These are phyloP conservation scores for Acronicta alni DNA, from an alignment of 2,888 invertebrate genomes.

Conservation along the genomic window DNA sequence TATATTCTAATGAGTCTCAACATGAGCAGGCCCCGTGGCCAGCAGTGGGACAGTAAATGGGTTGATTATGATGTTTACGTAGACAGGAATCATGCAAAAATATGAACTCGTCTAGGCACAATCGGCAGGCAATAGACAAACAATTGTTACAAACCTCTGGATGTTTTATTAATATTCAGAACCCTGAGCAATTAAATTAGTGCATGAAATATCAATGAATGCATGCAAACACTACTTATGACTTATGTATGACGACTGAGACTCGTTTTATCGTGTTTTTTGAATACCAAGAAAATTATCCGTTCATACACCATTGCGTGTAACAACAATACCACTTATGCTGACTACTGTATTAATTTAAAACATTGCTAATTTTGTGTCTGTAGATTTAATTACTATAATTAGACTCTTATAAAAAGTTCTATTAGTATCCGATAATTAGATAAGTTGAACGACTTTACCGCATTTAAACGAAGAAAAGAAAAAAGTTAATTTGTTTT, in stretches of 20 bases:
- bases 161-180: too few relatives aligned
- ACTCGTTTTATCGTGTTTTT: constrained; percentile 26
- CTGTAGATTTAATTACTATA: constrained; percentile 59
- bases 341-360: constrained; percentile 55
- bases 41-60: too few relatives aligned
- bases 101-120: too few relatives aligned
- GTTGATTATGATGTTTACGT: too few relatives aligned
- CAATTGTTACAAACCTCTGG: too few relatives aligned
- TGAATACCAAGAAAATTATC: constrained; percentile 28
- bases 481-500: constrained; percentile 39
- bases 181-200: too few relatives aligned
- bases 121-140: too few relatives aligned
- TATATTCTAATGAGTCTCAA: too few relatives aligned
- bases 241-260: neutral
- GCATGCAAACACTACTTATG: too few relatives aligned
- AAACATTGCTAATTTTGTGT: constrained; percentile 53
- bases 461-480: constrained; percentile 15
- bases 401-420: constrained; percentile 41
- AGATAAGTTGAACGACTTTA: constrained; percentile 50
- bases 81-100: too few relatives aligned
- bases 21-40: too few relatives aligned
- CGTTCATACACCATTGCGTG: constrained; percentile 55
- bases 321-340: constrained; percentile 43
- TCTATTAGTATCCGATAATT: constrained; percentile 52
- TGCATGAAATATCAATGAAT: too few relatives aligned